Base-by-base conservation (phyloP, 2,888 invertebrate species). In the Andrena minutula region DNA sequence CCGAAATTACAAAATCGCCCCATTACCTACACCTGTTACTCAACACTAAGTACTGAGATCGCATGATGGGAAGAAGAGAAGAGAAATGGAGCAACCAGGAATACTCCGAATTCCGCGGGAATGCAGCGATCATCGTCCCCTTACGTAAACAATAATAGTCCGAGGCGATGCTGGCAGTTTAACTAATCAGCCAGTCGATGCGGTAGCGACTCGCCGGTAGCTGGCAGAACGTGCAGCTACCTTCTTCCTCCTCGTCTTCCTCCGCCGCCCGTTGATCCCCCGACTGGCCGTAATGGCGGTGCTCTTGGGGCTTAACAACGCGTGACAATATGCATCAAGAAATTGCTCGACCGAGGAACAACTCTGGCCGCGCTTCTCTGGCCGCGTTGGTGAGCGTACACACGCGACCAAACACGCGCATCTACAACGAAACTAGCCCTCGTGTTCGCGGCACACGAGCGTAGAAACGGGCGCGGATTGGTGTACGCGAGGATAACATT, bases 301-400 rank as follows among this genome's bases (percentile, higher is more conserved):
- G 90, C 91, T 92, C 90, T 85, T 76, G 88, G 86, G 88, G 92
- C 90, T 93, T 92, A 93, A 93, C 93, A 92, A 93, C 91, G 93
- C 93, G 92, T 92, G 92, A 92, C 93, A 93, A 92, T 91, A 91
- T 90, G 91, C 91, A 91, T 90, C 91, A 86, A 89, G 91, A 88
- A 92, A 91, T 92, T 91, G 90, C 90, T 91, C 90, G 89, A 88
- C 84, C 89, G 86, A 82, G 86, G 85, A 89, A 89, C 87, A 74
- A 82, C 74, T 85, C 69, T 72, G 79, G 79, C 81, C 77, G 74
- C 74, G 60, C 65, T 79, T 74, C 77, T 64, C 80, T 12, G 16
- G 26, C 12, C 47, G 53, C 30, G 68, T 68, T 8, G 20, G 66
- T 30, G 70, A 58, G 71, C 68, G 69, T 51, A 64, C 66, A 47